phyloP scores from a whole-genome alignment of 2,113 vertebrate genomes.

The Pseudolaguvia tuberculata region DNA sequence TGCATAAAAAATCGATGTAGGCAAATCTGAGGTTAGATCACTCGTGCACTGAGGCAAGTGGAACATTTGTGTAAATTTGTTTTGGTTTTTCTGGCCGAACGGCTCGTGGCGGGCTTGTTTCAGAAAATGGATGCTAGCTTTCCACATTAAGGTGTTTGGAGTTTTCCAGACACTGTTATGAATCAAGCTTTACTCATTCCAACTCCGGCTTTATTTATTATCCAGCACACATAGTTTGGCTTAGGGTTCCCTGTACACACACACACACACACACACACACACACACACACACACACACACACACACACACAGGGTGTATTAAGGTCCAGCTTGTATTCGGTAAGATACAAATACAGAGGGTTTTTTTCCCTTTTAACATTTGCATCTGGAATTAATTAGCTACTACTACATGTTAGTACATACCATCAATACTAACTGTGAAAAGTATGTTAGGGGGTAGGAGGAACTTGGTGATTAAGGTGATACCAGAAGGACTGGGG shows the following conservation, averaged over 20 bases:
- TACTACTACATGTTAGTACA: too few relatives aligned
- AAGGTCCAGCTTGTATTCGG: background rate
- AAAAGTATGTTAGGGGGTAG: too few relatives aligned
- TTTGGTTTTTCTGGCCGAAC: background rate
- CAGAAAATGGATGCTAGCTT: background rate
- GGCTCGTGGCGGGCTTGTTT: background rate
- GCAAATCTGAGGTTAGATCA: background rate
- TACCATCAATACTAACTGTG: too few relatives aligned
- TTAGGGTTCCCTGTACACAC: conserved; percentile 2
- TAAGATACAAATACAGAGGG: background rate
- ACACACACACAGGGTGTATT: too few relatives aligned
- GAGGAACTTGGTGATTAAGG: too few relatives aligned
- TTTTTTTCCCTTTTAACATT: background rate
- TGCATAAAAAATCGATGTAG: background rate
- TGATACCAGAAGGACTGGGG: too few relatives aligned
- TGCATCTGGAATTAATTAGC: too few relatives aligned
- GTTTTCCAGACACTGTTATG: background rate
- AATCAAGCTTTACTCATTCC: background rate
- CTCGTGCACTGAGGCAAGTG: background rate
- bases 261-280: background rate
- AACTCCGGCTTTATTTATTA: background rate
- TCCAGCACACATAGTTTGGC: background rate
- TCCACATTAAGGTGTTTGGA: background rate
- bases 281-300: too few relatives aligned
- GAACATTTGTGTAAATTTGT: background rate